phyloP scores from a whole-genome alignment of 2,113 vertebrate species.

The Ageneiosus marmoratus region DNA sequence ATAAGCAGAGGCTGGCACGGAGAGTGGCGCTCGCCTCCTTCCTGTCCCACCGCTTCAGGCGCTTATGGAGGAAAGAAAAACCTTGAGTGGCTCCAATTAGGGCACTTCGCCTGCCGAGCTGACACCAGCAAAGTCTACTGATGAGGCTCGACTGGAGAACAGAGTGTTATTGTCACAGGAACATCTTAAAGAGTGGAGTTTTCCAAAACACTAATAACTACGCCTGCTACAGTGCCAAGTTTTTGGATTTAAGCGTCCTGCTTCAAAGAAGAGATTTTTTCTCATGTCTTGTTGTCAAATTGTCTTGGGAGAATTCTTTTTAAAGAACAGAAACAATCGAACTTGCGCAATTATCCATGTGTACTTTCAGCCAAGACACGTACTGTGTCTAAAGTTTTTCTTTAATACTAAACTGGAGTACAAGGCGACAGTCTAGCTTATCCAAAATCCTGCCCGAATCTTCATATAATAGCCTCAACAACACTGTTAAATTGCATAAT shows the following conservation, averaged over 20 bases:
- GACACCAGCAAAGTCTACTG: slow-evolving; percentile 15
- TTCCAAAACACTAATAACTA: slow-evolving; percentile 1
- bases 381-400: background rate
- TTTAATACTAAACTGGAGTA: background rate
- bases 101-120: background rate
- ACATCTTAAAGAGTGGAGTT: slow-evolving; percentile 1
- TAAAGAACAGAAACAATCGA: no score
- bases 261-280: background rate
- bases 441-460: background rate
- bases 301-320: no score
- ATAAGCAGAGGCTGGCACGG: slow-evolving; percentile 46
- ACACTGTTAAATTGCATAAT: background rate
- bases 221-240: background rate
- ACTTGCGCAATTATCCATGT: background rate
- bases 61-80: slow-evolving; percentile 38
- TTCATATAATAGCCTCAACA: no score
- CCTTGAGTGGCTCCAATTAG: slow-evolving; percentile 38
- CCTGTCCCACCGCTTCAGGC: slow-evolving; percentile 37
- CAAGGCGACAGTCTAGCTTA: background rate
- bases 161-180: slow-evolving; percentile 8
- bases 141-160: slow-evolving; percentile 11
- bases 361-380: background rate
- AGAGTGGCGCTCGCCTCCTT: slow-evolving; percentile 26
- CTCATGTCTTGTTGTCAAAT: background rate
- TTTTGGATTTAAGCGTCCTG: background rate